Percentiles rank a stretch among this genome's conserved stretches.
Evolutionary conservation across 2,113 vertebrate species (phyloP).

Genomic region (Notechis scutatus): DNA sequence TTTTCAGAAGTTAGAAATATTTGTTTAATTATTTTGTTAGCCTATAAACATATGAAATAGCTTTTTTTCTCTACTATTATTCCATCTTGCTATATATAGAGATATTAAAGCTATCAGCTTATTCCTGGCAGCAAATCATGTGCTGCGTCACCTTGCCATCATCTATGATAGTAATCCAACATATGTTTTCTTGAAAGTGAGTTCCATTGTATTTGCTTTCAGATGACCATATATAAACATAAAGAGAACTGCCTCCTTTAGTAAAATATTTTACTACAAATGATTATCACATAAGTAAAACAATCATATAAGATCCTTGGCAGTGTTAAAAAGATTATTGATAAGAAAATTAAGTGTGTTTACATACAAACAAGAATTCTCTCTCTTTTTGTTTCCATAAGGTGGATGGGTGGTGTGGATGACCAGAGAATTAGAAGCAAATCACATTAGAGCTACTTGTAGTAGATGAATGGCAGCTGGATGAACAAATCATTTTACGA

Average conservation of each 20-base stretch:
- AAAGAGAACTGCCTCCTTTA: not conserved
- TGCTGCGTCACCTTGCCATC: not conserved
- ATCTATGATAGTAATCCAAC: not conserved
- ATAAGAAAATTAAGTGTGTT: not conserved
- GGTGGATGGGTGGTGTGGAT: not conserved
- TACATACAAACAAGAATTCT: not conserved
- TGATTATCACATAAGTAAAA: not conserved
- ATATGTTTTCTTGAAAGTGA: not conserved
- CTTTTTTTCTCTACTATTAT: not conserved
- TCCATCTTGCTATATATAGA: not conserved
- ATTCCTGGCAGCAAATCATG: not conserved
- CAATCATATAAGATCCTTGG: not conserved
- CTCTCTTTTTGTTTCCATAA: not conserved
- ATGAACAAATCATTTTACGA: not conserved
- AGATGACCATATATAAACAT: not conserved
- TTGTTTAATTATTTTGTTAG: not conserved
- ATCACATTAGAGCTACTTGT: not conserved
- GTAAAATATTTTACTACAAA: not conserved
- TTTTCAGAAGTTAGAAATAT: not conserved
- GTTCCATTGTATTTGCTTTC: not conserved
- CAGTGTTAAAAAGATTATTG: not conserved
- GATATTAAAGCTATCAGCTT: not conserved
- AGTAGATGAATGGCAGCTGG: not conserved
- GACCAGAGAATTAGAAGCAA: not conserved
- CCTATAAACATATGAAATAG: not conserved